Evolutionary conservation across 1,140 invertebrate genomes (phyloP), one percentile per base, ranked within the genome.

Genomic region (Zaprionus taronus): DNA sequence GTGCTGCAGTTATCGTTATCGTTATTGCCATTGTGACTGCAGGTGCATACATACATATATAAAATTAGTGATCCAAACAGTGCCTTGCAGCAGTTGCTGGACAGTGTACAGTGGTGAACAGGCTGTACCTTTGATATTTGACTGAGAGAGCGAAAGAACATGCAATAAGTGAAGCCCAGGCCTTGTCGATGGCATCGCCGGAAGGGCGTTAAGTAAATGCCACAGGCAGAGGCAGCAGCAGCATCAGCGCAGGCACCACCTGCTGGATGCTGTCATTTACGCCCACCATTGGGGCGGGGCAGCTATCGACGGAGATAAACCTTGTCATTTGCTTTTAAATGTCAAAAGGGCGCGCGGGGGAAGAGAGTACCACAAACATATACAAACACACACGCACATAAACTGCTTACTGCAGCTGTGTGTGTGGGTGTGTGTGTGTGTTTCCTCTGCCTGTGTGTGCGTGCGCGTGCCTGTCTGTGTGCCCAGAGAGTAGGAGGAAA

Each of bases 261-360:
- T 71, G 81, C 74, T 67, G 77, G 74, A 80, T 74, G 75, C 78
- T 73, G 74, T 77, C 77, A 80, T 65, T 17, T 24, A 69, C 75
- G 78, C 78, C 75, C 73, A 72, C 70, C 70, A 64, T 31, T 51
- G 31, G 53, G 72, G 68, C 60, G 63, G 55, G 53, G 47, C 56
- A 69, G n/a, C 34, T 34, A 68, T 56, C 31, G 41, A 57, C 74
- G 47, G 81, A 34, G 81, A 87, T 81, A 81, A 87, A 84, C 78
- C 75, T 78, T 89, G 84, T 79, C 81, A 76, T 81, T 47, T 75
- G 74, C 84, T 64, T 80, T 90, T 90, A 90, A 90, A 90, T 90
- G 85, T 90, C 85, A 85, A 71, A 44, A 31, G 64, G 44, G 17
- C 38, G 22, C 7, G 51, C 49, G 26, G 7, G 38, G n/a, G 51